Evolutionary conservation across 2,888 invertebrate genomes (phyloP), one percentile per base, ranked within the genome.

Genomic region (Lasioglossum oenotherae): DNA sequence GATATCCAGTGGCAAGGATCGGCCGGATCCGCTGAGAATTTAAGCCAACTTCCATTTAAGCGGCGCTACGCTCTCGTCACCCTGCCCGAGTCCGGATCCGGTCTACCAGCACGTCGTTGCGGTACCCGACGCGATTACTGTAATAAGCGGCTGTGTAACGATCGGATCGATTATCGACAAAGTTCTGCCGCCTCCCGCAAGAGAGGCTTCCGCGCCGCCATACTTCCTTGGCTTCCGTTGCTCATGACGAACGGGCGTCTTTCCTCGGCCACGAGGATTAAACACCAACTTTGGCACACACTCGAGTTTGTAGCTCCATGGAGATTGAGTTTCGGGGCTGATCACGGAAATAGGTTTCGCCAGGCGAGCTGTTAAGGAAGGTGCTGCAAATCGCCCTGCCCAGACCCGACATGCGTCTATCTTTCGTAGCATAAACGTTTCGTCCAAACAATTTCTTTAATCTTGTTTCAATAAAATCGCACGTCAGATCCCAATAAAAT

Each of bases 41-140:
- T 90, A 80, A 90, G 85, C 88, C 86, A 89, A 90, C 77, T 88
- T 86, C 88, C 88, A 88, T 87, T 89, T 88, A 83, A 87, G 76
- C 88, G 76, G 44, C 38, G 67, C 41, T 12, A 12, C 57, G 57
- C 57, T 64, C 53, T 75, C 80, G 76, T 79, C 84, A 75, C 16
- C 53, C 46, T n/a, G 53, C 41, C 71, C 72, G 78, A 87, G 85
- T 84, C 84, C 71, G 78, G 69, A 72, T 75, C 81, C 82, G 82
- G 80, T 89, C 80, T 67, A 27, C 67, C 49, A 64, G 90, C 84
- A 87, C 85, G 89, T 87, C 85, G 80, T 81, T 82, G 87, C 80
- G 87, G 87, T 84, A 41, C 35, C 19, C 38, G 73, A 49, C 74
- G 64, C 85, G 83, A 86, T 88, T 83, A 87, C 57, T 71, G 60